Percentiles rank a stretch among this genome's conserved stretches.
Conservation (phyloP, 2,888 invertebrate species). For the Oligia fasciuncula region DNA sequence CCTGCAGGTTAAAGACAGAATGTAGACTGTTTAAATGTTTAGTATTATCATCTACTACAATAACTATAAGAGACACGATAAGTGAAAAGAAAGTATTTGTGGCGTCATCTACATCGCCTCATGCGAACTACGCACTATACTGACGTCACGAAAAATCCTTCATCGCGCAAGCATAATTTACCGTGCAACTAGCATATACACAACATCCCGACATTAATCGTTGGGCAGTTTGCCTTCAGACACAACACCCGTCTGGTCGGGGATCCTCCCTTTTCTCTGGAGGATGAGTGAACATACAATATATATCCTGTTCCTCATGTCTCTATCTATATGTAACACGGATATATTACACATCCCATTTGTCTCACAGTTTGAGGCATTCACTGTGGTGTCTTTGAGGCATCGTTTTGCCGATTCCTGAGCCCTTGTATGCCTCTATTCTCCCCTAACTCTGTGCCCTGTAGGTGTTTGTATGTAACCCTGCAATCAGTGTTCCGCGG, state of each 20-base stretch:
- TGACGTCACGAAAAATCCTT: too few relatives aligned
- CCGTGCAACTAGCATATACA: too few relatives aligned
- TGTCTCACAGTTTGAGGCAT: background rate
- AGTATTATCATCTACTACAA: too few relatives aligned
- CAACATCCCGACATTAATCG: background rate
- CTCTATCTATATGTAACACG: background rate
- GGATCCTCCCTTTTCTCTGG: background rate
- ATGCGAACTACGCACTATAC: too few relatives aligned
- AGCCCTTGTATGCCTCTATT: background rate
- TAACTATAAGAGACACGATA: too few relatives aligned
- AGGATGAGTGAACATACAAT: background rate
- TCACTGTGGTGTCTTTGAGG: conserved; percentile 21
- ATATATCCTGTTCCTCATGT: background rate
- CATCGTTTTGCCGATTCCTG: conserved; percentile 18
- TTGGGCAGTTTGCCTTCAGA: background rate
- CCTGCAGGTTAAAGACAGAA: too few relatives aligned
- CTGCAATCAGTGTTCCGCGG: conserved; percentile 56
- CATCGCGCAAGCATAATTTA: too few relatives aligned
- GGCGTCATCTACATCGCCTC: too few relatives aligned
- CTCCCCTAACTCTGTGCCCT: conserved; percentile 4
- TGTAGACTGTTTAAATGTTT: too few relatives aligned
- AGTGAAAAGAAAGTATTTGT: too few relatives aligned
- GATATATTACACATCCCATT: conserved; percentile 14
- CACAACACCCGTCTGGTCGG: background rate
- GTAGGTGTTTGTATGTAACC: conserved; percentile 38